Evolutionary conservation across 2,113 vertebrate genomes (phyloP), one percentile per base, ranked within the genome.

Genomic region (Chionomys nivalis): DNA sequence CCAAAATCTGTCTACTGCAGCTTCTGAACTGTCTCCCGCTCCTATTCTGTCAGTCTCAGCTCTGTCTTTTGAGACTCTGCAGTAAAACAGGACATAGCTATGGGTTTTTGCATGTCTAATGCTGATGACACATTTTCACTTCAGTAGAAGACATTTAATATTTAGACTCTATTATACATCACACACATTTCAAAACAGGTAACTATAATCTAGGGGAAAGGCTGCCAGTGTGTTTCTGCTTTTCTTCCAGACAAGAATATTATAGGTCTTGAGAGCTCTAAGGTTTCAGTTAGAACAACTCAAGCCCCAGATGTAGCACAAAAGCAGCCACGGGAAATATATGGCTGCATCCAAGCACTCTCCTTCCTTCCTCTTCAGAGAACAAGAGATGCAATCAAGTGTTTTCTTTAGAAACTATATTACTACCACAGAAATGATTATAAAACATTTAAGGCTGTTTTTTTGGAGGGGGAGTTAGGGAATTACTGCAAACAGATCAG

Each of bases 401-500:
- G 49, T 88, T 79, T 85, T 87, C 76, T 93, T 94, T 76, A 81
- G 52, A 95, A 91, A 90, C 13, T 58, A 9, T 31, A n/a, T 23
- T 36, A 68, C 47, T 76, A 68, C 82, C 63, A 78, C 0, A 73
- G 52, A 94, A 93, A 83, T 92, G 31, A 89, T 49, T 49, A 93
- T 7, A 95, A 96, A 78, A 12, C 42, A 90, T 44, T 93, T 75
- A 6, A 93, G 76, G 0, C n/a, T n/a, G n/a, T n/a, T n/a, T 39
- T 87, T 23, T 17, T 42, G 26, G 55, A 23, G 42, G 16, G 7
- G 66, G 44, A 8, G 12, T 49, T 39, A 94, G 52, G 78, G 44
- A 93, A 96, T 83, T 87, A 87, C 24, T 92, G 26, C 75, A 94
- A 90, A 94, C 47, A 88, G 75, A 95, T 93, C 58, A 94, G 95